Evolutionary conservation across 2,888 invertebrate genomes (phyloP).

Genomic region (Ichneumon xanthorius): DNA sequence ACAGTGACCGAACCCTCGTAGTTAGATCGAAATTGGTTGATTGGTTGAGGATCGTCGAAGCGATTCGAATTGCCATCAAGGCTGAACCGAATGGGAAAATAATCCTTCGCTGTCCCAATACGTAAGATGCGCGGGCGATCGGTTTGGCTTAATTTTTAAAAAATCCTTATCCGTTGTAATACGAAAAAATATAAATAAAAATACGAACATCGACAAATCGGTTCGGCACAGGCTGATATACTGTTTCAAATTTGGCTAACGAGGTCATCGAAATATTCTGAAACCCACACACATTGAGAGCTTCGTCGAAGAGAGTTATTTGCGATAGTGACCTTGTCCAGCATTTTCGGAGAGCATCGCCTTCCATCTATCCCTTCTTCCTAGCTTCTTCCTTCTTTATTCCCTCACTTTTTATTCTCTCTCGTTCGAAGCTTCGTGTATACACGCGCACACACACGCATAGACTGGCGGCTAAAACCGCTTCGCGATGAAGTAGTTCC

Average conservation of each 20-base stretch:
- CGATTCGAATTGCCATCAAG: slow-evolving; percentile 49
- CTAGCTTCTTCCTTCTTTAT: slow-evolving; percentile 40
- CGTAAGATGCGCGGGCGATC: slow-evolving; percentile 32
- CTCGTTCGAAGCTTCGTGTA: slow-evolving; percentile 14
- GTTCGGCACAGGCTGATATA: slow-evolving; percentile 12
- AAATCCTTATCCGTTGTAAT: neutral
- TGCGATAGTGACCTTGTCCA: slow-evolving; percentile 52
- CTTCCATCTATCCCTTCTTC: neutral
- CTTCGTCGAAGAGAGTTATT: slow-evolving; percentile 20
- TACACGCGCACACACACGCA: slow-evolving; percentile 43
- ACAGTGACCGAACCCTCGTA: slow-evolving; percentile 21
- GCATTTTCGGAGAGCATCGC: slow-evolving; percentile 33
- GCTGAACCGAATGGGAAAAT: slow-evolving; percentile 31
- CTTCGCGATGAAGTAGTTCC: slow-evolving; percentile 71
- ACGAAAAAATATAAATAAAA: neutral
- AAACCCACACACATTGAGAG: neutral
- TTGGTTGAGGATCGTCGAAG: slow-evolving; percentile 49
- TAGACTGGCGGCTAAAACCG: slow-evolving; percentile 37
- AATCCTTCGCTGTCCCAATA: slow-evolving; percentile 52
- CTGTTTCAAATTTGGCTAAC: slow-evolving; percentile 11
- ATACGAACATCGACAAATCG: slow-evolving; percentile 9
- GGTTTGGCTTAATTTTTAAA: slow-evolving; percentile 31
- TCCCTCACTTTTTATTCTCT: slow-evolving; percentile 15
- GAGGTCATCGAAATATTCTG: slow-evolving; percentile 33
- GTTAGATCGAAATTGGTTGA: slow-evolving; percentile 59